Conservation (phyloP, 2,797 vertebrate species). For the Mormyrus proboscirostris region DNA sequence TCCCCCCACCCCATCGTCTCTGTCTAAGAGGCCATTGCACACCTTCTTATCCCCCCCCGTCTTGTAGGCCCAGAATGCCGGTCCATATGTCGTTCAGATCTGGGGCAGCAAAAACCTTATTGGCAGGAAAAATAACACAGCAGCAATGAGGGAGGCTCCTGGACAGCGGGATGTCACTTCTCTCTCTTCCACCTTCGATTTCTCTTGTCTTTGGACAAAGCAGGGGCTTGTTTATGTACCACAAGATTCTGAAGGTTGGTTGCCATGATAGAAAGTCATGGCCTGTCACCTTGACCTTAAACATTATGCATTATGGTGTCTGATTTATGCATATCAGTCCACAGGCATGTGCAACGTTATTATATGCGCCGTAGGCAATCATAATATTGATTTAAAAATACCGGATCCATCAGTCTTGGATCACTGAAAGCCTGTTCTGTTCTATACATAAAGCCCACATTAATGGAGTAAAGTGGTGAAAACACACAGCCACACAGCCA, state of each 20-base stretch:
- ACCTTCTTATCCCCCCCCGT: slow-evolving; percentile 47
- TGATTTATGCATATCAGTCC: not conserved
- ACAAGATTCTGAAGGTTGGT: not conserved
- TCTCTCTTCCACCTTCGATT: slow-evolving; percentile 26
- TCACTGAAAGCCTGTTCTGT: not conserved
- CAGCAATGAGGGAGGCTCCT: not conserved
- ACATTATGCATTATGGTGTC: not conserved
- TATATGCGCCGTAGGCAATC: slow-evolving; percentile 1
- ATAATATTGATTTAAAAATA: not conserved
- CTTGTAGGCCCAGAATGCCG: slow-evolving; percentile 34
- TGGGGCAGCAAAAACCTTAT: slow-evolving; percentile 31
- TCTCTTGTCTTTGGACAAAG: not conserved
- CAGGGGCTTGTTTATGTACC: not conserved
- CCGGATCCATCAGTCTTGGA: not conserved
- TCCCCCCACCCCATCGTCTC: not conserved
- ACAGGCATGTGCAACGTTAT: not conserved
- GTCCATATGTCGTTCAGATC: slow-evolving; percentile 27
- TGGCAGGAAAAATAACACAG: not conserved
- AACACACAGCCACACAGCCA: not conserved
- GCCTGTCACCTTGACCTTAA: not conserved
- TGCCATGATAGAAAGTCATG: not conserved
- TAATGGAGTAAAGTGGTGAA: not conserved
- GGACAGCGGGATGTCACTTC: not conserved
- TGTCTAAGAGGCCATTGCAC: slow-evolving; percentile 34
- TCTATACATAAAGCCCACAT: not conserved